Conservation (phyloP, 2,113 vertebrate genomes). For the Ardeotis arabs region DNA sequence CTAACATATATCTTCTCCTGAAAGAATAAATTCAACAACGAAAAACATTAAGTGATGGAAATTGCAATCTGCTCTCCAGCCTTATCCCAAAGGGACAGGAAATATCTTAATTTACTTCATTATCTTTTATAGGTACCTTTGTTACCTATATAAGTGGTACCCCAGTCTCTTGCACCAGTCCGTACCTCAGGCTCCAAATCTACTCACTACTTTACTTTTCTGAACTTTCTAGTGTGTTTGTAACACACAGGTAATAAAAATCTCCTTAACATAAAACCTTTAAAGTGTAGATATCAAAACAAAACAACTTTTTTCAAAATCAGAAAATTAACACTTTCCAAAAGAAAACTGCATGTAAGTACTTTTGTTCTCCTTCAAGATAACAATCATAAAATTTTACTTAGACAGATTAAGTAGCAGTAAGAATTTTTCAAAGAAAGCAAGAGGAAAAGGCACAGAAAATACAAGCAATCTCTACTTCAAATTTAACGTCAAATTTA, state of each 20-base stretch:
- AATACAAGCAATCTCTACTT: background rate
- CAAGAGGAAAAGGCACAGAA: background rate
- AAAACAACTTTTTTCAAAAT: background rate
- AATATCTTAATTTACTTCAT: background rate
- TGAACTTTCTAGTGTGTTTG: background rate
- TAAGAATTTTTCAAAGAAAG: background rate
- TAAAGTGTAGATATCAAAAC: background rate
- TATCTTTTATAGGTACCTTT: background rate
- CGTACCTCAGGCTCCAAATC: background rate
- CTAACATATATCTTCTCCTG: background rate
- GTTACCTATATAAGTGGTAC: background rate
- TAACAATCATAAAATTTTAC: background rate
- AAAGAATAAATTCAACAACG: background rate
- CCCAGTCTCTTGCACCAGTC: background rate
- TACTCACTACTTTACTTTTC: background rate
- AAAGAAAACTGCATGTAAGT: background rate
- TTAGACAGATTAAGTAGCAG: background rate
- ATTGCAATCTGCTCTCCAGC: background rate
- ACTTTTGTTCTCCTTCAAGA: background rate
- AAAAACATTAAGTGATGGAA: background rate
- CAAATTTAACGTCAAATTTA: background rate
- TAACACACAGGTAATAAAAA: background rate
- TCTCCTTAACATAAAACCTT: background rate
- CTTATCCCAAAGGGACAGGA: background rate
- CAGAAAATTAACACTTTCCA: background rate